Base-by-base conservation (phyloP, 2,113 vertebrate species). In the Pagrus major region DNA sequence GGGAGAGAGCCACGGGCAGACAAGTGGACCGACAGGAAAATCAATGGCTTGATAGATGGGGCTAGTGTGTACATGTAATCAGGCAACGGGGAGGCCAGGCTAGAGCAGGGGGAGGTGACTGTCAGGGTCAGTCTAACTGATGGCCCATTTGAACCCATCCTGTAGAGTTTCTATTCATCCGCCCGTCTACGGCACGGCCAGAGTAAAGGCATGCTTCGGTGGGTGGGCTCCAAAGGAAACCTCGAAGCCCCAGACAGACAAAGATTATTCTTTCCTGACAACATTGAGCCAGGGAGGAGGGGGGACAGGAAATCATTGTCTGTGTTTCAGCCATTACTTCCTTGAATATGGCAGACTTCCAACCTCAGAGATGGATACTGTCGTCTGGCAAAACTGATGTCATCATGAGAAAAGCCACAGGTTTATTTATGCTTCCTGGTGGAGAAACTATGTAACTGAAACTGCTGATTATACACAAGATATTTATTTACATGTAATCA, bases 31-130 rank as follows among this genome's bases (percentile, higher is more conserved):
- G 92, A 91, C 91, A 88, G 90, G n/a, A 79, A 88, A 93, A 94
- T 94, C 93, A 87, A 93, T 94, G 61, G 39, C 56, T 73, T 93
- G 93, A 95, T 92, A 81, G 91, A 95, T 93, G 92, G 76, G 71
- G 80, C 71, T 58, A 84, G 81, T 83, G 88, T 83, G 85, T 81
- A 82, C 88, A 82, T 90, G 89, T 90, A 93, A 93, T 92, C 87
- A 91, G 86, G 90, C 89, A 84, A 75, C 59, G 27, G 71, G 82
- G 86, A 84, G 78, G 80, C 68, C 14, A 4, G 75, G 70, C 63
- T 5, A 47, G 56, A 83, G 89, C 42, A 64, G 74, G 78, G 59
- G 83, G 68, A 68, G 64, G 84, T 49, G 71, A 71, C 80, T 89
- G 86, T 85, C 86, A 78, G 74, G 80, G 80, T 89, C 86, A 78